Evolutionary conservation across 2,113 vertebrate genomes (phyloP).

Genomic region (Noturus placidus): DNA sequence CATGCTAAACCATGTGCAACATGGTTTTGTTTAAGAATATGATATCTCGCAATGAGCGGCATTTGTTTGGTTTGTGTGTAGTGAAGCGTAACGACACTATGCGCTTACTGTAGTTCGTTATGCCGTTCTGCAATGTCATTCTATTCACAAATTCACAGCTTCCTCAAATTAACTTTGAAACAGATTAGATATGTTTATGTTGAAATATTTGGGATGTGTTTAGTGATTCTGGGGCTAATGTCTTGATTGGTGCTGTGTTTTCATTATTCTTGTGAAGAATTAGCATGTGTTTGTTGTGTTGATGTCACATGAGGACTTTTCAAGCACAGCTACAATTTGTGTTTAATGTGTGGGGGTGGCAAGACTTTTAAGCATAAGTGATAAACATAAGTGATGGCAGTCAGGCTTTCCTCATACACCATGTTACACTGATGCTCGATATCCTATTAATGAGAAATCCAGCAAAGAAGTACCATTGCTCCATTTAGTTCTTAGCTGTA

Average conservation of each 20-base stretch:
- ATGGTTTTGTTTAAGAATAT: constrained; percentile 20
- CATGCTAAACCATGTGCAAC: constrained; percentile 6
- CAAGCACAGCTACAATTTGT: neutral
- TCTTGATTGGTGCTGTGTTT: neutral
- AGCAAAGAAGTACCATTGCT: neutral
- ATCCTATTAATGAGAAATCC: neutral
- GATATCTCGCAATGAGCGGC: neutral
- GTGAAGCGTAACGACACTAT: neutral
- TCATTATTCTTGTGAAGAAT: neutral
- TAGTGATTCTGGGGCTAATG: neutral
- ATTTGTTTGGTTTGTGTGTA: neutral
- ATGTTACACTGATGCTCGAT: neutral
- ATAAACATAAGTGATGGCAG: neutral
- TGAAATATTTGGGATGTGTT: neutral
- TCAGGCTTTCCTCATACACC: neutral
- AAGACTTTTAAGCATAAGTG: neutral
- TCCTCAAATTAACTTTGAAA: neutral
- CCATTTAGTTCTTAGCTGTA: neutral
- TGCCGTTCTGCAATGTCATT: neutral
- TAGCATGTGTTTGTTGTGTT: neutral
- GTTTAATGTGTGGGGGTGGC: neutral
- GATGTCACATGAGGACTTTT: neutral
- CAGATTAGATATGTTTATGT: neutral
- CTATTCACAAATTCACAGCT: neutral
- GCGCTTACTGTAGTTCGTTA: neutral